Evolutionary conservation across 64 coral and sea anemone species (phyloP), one percentile per base, ranked within the genome.

Genomic region (Pocillopora damicornis): DNA sequence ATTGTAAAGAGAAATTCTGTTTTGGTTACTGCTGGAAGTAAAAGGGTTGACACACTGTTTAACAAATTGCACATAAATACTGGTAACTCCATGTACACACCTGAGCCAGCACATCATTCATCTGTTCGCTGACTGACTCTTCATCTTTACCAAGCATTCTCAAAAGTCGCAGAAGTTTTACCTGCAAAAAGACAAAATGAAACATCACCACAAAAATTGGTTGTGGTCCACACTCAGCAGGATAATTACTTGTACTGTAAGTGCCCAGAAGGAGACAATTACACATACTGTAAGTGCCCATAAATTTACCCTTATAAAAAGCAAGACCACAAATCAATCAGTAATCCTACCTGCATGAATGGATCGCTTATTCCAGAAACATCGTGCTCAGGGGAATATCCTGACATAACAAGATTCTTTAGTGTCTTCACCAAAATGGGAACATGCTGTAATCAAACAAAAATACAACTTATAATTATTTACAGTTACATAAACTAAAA

Each of bases 51-150:
- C 42, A 51, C 7, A 51, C 42, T 51, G 42, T 51, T 51, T 0
- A 51, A 51, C 7, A 51, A 51, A 51, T 7, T 51, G 23, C 16
- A 62, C 10, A 63, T 11, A 35, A 13, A 66, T 36, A 38, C 15
- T 37, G 2, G 22, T 38, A 1, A 15, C 9, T 58, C 45, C 56
- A 63, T 22, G 20, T 58, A 63, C 36, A 36, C 59, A 99, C 97
- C 97, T 99, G 97, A 76, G 97, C 97, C 38, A 99, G 74, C 20
- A 99, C 97, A 75, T 99, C 97, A 91, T 99, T 99, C 97, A 99
- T 99, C 4, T 93, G 89, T 74, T 99, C 97, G 77, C 97, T 99
- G 14, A 91, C 87, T 61, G 94, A 93, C 37, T 95, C 97, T 35
- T 99, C 97, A 59, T 90, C 79, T 91, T 89, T 99, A 62, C 97